These are phyloP conservation scores for Greenwoodochromis staneri DNA, from an alignment of 2,113 vertebrate species.

Conservation along the genomic window DNA sequence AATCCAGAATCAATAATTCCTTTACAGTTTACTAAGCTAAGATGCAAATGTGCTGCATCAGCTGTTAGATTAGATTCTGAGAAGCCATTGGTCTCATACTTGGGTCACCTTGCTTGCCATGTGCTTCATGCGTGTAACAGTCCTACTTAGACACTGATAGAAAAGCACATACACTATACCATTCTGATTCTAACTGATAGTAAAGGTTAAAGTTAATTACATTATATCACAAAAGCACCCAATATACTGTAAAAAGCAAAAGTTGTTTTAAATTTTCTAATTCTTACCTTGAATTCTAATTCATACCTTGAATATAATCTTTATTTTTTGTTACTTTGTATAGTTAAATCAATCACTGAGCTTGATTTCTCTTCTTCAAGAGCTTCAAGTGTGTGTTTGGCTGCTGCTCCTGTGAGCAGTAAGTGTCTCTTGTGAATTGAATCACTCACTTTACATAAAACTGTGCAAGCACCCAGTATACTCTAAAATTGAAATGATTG, in stretches of 20 bases:
- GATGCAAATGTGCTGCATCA: not conserved
- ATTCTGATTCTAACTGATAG: not conserved
- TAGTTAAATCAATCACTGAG: not conserved
- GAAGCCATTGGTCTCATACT: constrained; percentile 4
- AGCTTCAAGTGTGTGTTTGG: not conserved
- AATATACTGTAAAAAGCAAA: not conserved
- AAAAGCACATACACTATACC: not conserved
- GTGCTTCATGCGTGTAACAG: constrained; percentile 33
- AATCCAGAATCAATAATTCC: accelerated
- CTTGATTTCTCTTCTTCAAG: constrained; percentile 9
- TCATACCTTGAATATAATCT: constrained; percentile 41
- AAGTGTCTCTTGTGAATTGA: constrained; percentile 8
- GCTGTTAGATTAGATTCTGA: not conserved
- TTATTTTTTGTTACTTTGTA: not conserved
- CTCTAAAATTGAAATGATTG: not conserved
- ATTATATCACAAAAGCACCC: not conserved
- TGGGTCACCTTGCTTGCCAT: constrained; percentile 55
- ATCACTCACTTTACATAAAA: not conserved
- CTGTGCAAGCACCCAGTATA: not conserved
- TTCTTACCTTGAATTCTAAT: constrained; percentile 45
- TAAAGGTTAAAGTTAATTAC: not conserved
- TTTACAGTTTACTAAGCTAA: not conserved
- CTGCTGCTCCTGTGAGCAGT: constrained; percentile 17
- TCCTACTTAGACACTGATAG: not conserved
- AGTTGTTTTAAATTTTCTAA: not conserved